Base-by-base conservation (phyloP, 2,113 vertebrate species). In the Romanogobio albipinnatus region DNA sequence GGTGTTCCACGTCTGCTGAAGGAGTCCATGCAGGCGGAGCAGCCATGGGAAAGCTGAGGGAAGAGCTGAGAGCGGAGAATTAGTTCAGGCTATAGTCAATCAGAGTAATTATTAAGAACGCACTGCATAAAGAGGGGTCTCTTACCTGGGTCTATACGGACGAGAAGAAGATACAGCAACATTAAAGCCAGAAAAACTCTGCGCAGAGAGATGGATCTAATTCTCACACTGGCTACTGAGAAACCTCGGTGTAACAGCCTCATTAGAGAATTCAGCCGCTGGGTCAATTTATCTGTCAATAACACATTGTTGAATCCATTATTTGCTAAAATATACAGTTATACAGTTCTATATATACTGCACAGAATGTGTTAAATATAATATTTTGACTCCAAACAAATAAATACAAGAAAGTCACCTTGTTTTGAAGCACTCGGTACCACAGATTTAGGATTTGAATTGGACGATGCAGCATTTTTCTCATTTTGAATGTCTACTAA, bases 71-170 rank as follows among this genome's bases (percentile, higher is more conserved):
- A 84, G 47, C 68, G 14, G 14, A 70, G 33, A 59, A 47, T 76
- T 51, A 83, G 1, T 14, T 26, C 17, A 17, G 2, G 17, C 33
- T 33, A 3, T 14, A 70, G 33, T 70, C 66, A 3, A 78, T 68
- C 2, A 81, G 59, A 17, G 15, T 13, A 53, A 76, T 80, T 49
- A 47, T 53, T 84, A 45, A 5, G 1, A 47, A 13, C 81, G 71
- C 22, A 73, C n/a, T 36, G 1, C 70, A 45, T 51, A 73, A 24
- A 59, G 19, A 68, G 74, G 0, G 0, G 39, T 66, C 19, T 36
- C 87, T 82, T 85, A 99, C 97, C 98, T 92, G 97, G 96, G 87
- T 99, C 98, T 91, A 98, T 86, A 61, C 93, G 95, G 51, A 97
- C 68, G 49, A 97, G 90, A 84, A 99, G 90, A 87, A 99, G 88